phyloP scores from a whole-genome alignment of 2,888 invertebrate species.

The Diarsia brunnea region DNA sequence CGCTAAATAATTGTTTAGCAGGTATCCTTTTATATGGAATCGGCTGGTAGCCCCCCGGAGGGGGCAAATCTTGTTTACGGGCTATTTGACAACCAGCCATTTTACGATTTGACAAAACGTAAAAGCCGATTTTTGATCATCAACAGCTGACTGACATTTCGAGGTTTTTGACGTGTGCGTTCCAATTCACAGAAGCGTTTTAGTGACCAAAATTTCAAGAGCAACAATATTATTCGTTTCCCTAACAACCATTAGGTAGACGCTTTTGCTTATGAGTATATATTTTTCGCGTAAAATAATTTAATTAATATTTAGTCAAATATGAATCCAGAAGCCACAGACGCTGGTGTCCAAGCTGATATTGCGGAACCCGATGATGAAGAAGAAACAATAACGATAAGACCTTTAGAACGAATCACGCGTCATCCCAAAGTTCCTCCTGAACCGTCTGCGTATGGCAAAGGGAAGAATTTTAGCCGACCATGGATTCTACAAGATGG shows the following conservation, averaged over 20 bases:
- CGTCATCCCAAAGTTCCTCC: slow-evolving; percentile 84
- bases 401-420: slow-evolving; percentile 82
- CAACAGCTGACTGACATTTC: slow-evolving; percentile 41
- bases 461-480: slow-evolving; percentile 83
- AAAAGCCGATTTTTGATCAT: slow-evolving; percentile 12
- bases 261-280: slow-evolving; percentile 10
- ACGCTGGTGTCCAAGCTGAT: slow-evolving; percentile 82
- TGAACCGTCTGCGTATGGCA: slow-evolving; percentile 85
- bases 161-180: slow-evolving; percentile 21
- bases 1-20: slow-evolving; percentile 93
- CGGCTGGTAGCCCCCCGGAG: slow-evolving; percentile 96
- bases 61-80: slow-evolving; percentile 97
- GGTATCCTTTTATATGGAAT: slow-evolving; percentile 94
- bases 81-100: slow-evolving; percentile 80
- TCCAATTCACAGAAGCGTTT: not conserved
- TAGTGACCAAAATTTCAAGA: not conserved
- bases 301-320: slow-evolving; percentile 21
- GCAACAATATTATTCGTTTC: slow-evolving; percentile 36
- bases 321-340: slow-evolving; percentile 68
- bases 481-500: slow-evolving; percentile 88
- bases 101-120: slow-evolving; percentile 62
- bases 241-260: slow-evolving; percentile 56
- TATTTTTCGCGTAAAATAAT: slow-evolving; percentile 23
- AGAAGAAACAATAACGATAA: slow-evolving; percentile 80
- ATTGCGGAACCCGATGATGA: slow-evolving; percentile 77